phyloP scores from a whole-genome alignment of 2,888 invertebrate genomes.

The Lithodes maja region DNA sequence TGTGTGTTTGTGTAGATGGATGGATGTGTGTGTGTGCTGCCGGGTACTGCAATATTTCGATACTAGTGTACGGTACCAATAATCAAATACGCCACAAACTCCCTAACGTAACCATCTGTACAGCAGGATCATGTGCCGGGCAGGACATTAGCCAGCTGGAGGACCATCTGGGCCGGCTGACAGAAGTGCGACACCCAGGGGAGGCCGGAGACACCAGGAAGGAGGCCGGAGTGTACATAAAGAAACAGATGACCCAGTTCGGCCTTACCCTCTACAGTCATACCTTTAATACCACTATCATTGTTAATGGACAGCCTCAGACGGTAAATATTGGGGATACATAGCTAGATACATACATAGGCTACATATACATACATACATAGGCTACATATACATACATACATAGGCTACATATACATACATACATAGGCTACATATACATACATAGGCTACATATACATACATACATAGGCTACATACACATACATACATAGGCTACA shows the following conservation, averaged over 20 bases:
- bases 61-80: too few species aligned
- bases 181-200: slow-evolving; percentile 23
- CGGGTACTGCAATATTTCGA: too few species aligned
- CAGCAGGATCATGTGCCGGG: not conserved
- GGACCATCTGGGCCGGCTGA: slow-evolving; percentile 39
- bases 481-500: not conserved
- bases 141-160: slow-evolving; percentile 10
- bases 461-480: not conserved
- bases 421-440: too few species aligned
- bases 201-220: not conserved
- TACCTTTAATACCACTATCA: slow-evolving; percentile 40
- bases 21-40: too few species aligned
- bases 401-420: too few species aligned
- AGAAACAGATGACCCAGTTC: slow-evolving; percentile 20
- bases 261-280: slow-evolving; percentile 24
- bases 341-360: not conserved
- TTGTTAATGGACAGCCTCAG: not conserved
- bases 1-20: too few species aligned
- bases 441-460: not conserved
- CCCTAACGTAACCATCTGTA: too few species aligned
- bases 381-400: too few species aligned
- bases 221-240: slow-evolving; percentile 41
- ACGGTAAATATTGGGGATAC: slow-evolving; percentile 13
- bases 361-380: too few species aligned
- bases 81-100: too few species aligned